Evolutionary conservation across 2,888 invertebrate genomes (phyloP).

Genomic region (Catotricha subobsoleta): DNA sequence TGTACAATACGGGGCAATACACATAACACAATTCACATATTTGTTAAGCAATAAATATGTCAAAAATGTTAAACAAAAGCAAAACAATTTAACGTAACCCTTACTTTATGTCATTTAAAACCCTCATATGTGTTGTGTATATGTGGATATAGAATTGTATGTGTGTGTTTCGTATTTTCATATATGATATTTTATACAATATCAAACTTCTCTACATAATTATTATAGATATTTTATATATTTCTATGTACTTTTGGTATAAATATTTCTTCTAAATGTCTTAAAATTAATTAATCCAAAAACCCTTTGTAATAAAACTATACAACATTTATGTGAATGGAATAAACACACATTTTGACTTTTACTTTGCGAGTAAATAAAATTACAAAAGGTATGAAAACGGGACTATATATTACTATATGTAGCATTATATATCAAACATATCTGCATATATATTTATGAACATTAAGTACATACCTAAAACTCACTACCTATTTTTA

Average conservation of each 20-base stretch:
- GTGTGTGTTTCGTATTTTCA: too few relatives aligned
- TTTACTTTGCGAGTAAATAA: conserved; percentile 2
- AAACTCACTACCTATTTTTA: too few relatives aligned
- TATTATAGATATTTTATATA: too few relatives aligned
- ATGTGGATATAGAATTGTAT: too few relatives aligned
- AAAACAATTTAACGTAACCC: conserved; percentile 4
- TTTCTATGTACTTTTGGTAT: too few relatives aligned
- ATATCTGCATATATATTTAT: not conserved
- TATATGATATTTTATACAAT: too few relatives aligned
- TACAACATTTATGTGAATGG: conserved; percentile 2
- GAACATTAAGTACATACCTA: too few relatives aligned
- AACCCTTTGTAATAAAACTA: conserved; percentile 4
- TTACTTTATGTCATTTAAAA: not conserved
- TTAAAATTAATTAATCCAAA: conserved; percentile 5
- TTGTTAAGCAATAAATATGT: conserved; percentile 5
- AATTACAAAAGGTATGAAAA: not conserved
- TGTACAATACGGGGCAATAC: too few relatives aligned
- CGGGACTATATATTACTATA: not conserved
- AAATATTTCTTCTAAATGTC: conserved; percentile 4
- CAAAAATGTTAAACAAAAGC: conserved; percentile 4
- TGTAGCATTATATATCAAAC: not conserved
- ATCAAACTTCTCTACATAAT: too few relatives aligned
- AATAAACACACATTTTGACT: not conserved
- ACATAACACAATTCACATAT: too few relatives aligned
- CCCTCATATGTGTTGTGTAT: conserved; percentile 1